Conservation (phyloP, 2,797 vertebrate genomes). For the Sylvilagus floridanus region DNA sequence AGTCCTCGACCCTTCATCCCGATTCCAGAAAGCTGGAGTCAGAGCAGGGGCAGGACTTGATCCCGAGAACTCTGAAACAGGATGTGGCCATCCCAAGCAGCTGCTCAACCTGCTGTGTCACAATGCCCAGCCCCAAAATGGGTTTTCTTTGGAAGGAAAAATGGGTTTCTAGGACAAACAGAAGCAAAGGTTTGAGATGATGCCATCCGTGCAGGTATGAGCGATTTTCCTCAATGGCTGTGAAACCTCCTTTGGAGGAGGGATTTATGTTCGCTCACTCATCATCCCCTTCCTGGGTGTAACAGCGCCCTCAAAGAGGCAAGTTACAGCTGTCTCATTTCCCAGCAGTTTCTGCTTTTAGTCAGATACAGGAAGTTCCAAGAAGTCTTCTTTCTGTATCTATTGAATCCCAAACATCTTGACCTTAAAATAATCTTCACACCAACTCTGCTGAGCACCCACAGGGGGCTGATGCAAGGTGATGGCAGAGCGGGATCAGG, state of each 20-base stretch:
- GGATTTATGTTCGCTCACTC: neutral
- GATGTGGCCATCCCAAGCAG: too few relatives aligned
- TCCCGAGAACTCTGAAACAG: too few relatives aligned
- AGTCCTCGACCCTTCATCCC: too few relatives aligned
- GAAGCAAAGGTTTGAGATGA: neutral
- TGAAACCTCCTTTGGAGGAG: neutral
- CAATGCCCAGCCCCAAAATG: neutral
- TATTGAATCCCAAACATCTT: neutral
- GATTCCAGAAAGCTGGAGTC: too few relatives aligned
- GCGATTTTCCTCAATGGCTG: neutral
- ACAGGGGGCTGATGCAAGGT: neutral
- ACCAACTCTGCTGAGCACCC: neutral
- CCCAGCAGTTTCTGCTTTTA: conserved; percentile 36
- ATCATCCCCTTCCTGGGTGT: neutral
- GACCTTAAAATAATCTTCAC: conserved; percentile 42
- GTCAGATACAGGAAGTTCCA: neutral
- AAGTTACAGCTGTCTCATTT: neutral
- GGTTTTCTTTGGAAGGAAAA: neutral
- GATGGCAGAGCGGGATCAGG: neutral
- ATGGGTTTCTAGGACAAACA: conserved; percentile 17
- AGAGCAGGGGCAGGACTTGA: too few relatives aligned
- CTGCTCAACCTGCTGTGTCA: too few relatives aligned
- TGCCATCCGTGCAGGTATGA: neutral
- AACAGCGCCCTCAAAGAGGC: neutral
- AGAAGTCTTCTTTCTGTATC: conserved; percentile 13